Evolutionary conservation across 2,888 invertebrate species (phyloP).

Genomic region (Chrysolina haemoptera): DNA sequence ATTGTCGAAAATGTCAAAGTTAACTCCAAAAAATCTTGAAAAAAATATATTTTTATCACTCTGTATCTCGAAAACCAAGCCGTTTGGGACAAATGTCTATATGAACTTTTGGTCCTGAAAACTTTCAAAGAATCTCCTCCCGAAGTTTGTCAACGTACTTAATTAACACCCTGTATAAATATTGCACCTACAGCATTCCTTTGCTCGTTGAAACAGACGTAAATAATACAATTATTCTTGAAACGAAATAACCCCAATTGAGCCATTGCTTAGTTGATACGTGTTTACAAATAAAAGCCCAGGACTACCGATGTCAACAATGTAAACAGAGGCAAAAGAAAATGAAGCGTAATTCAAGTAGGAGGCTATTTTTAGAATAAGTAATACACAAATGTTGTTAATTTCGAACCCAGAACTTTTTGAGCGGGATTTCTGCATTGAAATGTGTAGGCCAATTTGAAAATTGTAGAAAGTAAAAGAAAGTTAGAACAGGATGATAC

Average conservation of each 20-base stretch:
- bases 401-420: neutral
- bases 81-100: too few relatives aligned
- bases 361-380: neutral
- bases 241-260: neutral
- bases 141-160: too few relatives aligned
- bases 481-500: too few relatives aligned
- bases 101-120: too few relatives aligned
- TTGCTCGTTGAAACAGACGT: neutral
- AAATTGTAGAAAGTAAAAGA: too few relatives aligned
- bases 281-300: conserved; percentile 13
- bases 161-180: too few relatives aligned
- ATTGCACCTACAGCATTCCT: neutral
- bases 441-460: too few relatives aligned
- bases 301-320: conserved; percentile 14
- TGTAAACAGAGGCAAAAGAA: conserved; percentile 20
- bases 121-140: too few relatives aligned
- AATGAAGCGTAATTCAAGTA: conserved; percentile 27
- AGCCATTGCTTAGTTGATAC: conserved; percentile 13
- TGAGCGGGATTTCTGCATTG: neutral
- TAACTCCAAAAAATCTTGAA: too few relatives aligned
- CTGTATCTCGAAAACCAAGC: too few relatives aligned
- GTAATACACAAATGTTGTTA: neutral
- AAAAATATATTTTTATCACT: too few relatives aligned
- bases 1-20: too few relatives aligned
- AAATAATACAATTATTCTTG: conserved; percentile 2